Base-by-base conservation (phyloP, 2,888 invertebrate species). In the Enchytraeus crypticus region DNA sequence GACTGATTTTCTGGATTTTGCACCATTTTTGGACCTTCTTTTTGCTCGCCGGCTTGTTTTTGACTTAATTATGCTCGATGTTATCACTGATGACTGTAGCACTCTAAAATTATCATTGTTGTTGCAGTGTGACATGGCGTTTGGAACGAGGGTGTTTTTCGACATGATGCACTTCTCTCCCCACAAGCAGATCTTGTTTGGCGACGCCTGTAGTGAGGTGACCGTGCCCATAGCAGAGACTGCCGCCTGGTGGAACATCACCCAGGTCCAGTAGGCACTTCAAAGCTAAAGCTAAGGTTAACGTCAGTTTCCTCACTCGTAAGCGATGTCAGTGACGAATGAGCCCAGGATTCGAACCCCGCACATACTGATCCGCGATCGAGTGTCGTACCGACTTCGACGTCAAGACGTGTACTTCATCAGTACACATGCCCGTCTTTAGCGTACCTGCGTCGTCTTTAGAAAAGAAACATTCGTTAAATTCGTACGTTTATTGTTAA, bases 161-260 rank as follows among this genome's bases (percentile, higher is more conserved):
- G 77, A 78, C 67, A 73, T 73, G 74, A 71, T 76, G 69, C 69
- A 72, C 57, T 70, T 74, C 61, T 69, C 69, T 8, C 78, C 75
- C 3, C 71, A 88, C 76, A 93, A 93, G 81, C 83, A 95, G 71
- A 92, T 95, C 88, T 83, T 96, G 70, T 96, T 96, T 74, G 96
- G 96, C 0, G 95, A 92, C 3, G 92, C 93, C 3, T 96, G 96
- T 79, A 92, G 92, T 0, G 89, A 90, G 76, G 95, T 96, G 70
- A 96, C 95, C 0, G 93, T 95, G 78, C 93, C 95, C 47, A 92
- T 96, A 68, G 95, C 95, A 8, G 92, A 95, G 80, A 92, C 93
- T 4, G 90, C 92, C 59, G 92, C 92, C 73, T 93, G 92, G 78
- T 98, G 96, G 93, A 90, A 92, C 76, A 84, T 98, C 59, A 90